Evolutionary conservation across 2,113 vertebrate genomes (phyloP).

Genomic region (Amphiprion ocellaris): DNA sequence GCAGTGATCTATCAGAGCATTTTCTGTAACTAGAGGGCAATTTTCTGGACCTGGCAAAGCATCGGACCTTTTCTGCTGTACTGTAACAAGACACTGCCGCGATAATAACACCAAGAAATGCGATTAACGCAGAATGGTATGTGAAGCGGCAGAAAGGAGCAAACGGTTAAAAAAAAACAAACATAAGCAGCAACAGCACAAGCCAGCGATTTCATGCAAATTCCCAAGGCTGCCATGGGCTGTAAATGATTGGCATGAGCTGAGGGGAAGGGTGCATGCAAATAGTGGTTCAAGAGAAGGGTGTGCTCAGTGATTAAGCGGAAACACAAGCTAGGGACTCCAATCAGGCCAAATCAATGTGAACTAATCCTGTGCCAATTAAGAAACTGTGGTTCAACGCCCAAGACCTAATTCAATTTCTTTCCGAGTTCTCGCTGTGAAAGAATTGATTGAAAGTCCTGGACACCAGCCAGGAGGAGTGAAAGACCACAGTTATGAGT

Average conservation of each 20-base stretch:
- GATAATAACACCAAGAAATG: conserved; percentile 51
- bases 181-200: neutral
- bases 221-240: conserved; percentile 27
- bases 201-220: conserved; percentile 58
- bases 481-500: conserved; percentile 45
- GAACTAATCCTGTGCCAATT: conserved; percentile 77
- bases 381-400: conserved; percentile 65
- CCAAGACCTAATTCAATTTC: conserved; percentile 69
- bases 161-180: neutral
- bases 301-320: conserved; percentile 68
- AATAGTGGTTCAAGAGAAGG: conserved; percentile 44
- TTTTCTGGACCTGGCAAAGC: conserved; percentile 54
- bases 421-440: conserved; percentile 55
- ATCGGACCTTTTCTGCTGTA: conserved; percentile 30
- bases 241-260: conserved; percentile 45
- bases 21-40: conserved; percentile 64
- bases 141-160: conserved; percentile 8
- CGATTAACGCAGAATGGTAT: conserved; percentile 32
- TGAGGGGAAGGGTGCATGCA: conserved; percentile 45
- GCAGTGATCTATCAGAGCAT: conserved; percentile 64
- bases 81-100: conserved; percentile 38
- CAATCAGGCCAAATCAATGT: conserved; percentile 79
- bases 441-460: conserved; percentile 68
- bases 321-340: conserved; percentile 57
- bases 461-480: conserved; percentile 41